Evolutionary conservation across 2,888 invertebrate species (phyloP).

Genomic region (Cheilosia soror): DNA sequence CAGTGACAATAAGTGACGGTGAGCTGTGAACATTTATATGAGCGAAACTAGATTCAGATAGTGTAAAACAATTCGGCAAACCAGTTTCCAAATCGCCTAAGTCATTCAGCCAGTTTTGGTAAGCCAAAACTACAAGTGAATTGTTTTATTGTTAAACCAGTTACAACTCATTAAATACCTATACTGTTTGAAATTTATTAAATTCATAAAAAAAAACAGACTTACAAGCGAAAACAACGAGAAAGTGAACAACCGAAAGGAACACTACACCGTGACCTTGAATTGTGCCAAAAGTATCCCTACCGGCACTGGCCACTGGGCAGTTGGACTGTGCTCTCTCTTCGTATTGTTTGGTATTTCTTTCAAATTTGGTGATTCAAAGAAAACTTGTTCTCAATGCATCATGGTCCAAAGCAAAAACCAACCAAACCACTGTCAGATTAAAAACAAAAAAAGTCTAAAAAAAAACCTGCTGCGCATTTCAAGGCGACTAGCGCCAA

Average conservation of each 20-base stretch:
- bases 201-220: conserved; percentile 14
- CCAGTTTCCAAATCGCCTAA: conserved; percentile 16
- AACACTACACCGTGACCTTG: conserved; percentile 58
- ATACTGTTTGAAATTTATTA: neutral
- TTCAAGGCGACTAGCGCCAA: conserved; percentile 50
- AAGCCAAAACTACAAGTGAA: conserved; percentile 6
- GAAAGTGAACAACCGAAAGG: conserved; percentile 33
- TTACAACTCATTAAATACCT: neutral
- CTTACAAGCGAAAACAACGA: neutral
- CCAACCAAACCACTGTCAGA: conserved; percentile 51
- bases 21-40: conserved; percentile 13
- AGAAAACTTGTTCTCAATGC: conserved; percentile 48
- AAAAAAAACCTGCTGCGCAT: conserved; percentile 46
- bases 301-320: neutral
- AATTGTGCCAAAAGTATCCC: conserved; percentile 16
- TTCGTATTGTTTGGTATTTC: conserved; percentile 19
- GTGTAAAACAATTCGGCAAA: conserved; percentile 25
- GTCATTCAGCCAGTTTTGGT: conserved; percentile 31
- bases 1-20: neutral
- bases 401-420: conserved; percentile 23
- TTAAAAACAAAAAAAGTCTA: neutral
- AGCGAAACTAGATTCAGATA: neutral
- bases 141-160: conserved; percentile 18
- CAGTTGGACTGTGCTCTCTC: neutral
- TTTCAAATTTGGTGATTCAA: conserved; percentile 8